Evolutionary conservation across 92 coral and sea anemone species (phyloP).

Genomic region (Galaxea fascicularis): DNA sequence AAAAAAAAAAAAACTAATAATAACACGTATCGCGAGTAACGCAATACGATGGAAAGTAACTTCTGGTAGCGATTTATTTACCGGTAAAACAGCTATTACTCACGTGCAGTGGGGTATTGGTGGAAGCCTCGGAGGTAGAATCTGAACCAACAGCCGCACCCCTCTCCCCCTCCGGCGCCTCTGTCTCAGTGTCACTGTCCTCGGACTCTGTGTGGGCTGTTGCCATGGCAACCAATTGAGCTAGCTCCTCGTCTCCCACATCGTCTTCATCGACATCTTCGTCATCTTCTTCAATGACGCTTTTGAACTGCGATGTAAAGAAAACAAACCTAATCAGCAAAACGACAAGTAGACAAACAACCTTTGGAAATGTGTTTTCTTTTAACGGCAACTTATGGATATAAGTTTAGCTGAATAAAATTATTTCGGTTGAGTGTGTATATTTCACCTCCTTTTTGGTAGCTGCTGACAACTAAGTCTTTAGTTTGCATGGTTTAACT

Average conservation of each 20-base stretch:
- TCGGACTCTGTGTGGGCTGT: conserved; percentile 86
- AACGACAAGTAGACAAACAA: neutral
- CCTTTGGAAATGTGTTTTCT: neutral
- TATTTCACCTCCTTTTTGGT: too few relatives aligned
- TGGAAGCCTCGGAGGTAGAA: conserved; percentile 80
- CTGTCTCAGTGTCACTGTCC: conserved; percentile 79
- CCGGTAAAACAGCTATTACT: conserved; percentile 11
- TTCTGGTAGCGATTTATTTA: neutral
- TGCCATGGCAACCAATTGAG: conserved; percentile 97
- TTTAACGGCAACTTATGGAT: too few relatives aligned
- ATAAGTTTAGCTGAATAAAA: too few relatives aligned
- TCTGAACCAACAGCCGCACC: conserved; percentile 86
- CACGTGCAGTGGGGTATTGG: conserved; percentile 65
- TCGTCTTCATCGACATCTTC: conserved; percentile 96
- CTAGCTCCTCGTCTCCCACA: conserved; percentile 90
- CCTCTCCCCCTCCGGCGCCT: conserved; percentile 70
- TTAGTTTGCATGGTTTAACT: too few relatives aligned
- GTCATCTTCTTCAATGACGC: conserved; percentile 85
- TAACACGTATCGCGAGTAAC: neutral
- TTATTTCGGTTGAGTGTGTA: too few relatives aligned
- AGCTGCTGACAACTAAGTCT: too few relatives aligned
- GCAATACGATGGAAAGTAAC: neutral
- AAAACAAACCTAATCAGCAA: neutral
- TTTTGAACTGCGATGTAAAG: conserved; percentile 67
- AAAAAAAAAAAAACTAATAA: neutral